phyloP scores from a whole-genome alignment of 2,888 invertebrate genomes.

The Nomada fucata region DNA sequence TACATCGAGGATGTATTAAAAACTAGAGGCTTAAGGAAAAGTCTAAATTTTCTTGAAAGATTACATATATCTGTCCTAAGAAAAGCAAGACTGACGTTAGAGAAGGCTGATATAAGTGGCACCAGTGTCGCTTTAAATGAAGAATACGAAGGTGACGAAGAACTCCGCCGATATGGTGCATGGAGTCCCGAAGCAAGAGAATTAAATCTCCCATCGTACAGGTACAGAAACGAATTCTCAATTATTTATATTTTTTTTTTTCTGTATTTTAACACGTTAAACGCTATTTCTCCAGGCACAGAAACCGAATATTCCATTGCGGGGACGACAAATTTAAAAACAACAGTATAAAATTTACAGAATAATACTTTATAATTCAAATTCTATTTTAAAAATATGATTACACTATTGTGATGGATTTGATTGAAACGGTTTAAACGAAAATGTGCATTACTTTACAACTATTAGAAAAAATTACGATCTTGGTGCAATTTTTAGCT shows the following conservation, averaged over 20 bases:
- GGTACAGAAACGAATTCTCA: slow-evolving; percentile 67
- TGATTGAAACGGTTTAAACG: too few relatives aligned
- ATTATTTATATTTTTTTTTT: neutral
- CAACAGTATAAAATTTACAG: too few relatives aligned
- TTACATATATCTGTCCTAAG: slow-evolving; percentile 89
- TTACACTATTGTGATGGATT: too few relatives aligned
- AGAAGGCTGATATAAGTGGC: slow-evolving; percentile 78
- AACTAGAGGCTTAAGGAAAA: slow-evolving; percentile 93
- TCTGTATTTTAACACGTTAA: neutral
- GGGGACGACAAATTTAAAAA: too few relatives aligned
- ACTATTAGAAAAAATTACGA: too few relatives aligned
- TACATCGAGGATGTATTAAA: slow-evolving; percentile 95
- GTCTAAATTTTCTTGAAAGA: slow-evolving; percentile 91
- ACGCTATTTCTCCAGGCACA: neutral
- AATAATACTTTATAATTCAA: too few relatives aligned
- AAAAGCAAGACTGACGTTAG: slow-evolving; percentile 90
- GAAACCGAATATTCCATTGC: too few relatives aligned
- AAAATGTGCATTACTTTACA: too few relatives aligned
- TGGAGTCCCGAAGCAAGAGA: slow-evolving; percentile 91
- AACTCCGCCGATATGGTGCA: slow-evolving; percentile 88
- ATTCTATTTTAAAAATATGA: too few relatives aligned
- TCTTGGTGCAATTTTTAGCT: too few relatives aligned
- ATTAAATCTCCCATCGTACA: slow-evolving; percentile 94
- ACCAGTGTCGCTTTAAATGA: slow-evolving; percentile 65
- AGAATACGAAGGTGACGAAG: slow-evolving; percentile 84